Base-by-base conservation (phyloP, 2,113 vertebrate species). In the Caloenas nicobarica region DNA sequence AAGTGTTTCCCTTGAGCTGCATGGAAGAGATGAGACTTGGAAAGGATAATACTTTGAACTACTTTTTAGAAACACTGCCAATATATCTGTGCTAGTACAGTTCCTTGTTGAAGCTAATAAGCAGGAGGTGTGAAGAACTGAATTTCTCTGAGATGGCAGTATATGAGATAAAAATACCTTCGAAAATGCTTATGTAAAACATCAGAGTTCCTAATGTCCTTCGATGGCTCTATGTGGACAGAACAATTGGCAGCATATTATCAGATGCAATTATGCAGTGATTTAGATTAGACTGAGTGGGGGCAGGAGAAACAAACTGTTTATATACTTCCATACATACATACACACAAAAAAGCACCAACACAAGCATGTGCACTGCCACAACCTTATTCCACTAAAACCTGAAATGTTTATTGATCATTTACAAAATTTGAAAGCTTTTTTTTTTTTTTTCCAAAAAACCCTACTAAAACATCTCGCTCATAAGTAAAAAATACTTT, bases 91-190 rank as follows among this genome's bases (percentile, higher is more conserved):
- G 54, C 81, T 60, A 79, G 56, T 51, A 66, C 42, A 71, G 38
- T 34, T 71, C 46, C 51, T 19, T 34, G 56, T 54, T 71, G 51
- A 87, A 74, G 60, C 36, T 68, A 89, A 68, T 74, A 74, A 89
- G 38, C 10, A 71, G 81, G 84, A 87, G 42, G 70, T 89, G 57
- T 66, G 65, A 91, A 74, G 46, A 84, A 65, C 56, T 71, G 87
- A 91, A 68, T 87, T 91, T 95, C 48, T 93, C 73, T 51, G 69
- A 95, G 61, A 81, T 46, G 53, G 70, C 57, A 89, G 48, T 42
- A 54, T 71, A 62, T 24, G 84, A 91, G 42, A 33, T 16, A 44
- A 89, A 93, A 96, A 93, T 56, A 91, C 15, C 60, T 84, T 84
- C 60, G 79, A 72, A 93, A 94, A 74, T 34, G n/a, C 46, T 93